These are phyloP conservation scores for Anhinga anhinga DNA, from an alignment of 2,113 vertebrate species.

Conservation along the genomic window DNA sequence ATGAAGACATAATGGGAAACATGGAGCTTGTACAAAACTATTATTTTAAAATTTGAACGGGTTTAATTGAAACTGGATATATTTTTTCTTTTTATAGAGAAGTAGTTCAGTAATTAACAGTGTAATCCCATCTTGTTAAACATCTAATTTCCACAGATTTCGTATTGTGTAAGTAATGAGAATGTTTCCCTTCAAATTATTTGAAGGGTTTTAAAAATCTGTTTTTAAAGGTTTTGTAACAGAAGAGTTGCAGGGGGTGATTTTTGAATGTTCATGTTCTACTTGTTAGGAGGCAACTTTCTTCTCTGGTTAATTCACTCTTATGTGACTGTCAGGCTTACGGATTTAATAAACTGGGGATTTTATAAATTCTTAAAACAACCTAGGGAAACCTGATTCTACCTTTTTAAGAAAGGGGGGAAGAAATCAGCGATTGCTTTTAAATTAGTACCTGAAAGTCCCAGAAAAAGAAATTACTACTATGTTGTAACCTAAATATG, in stretches of 20 bases:
- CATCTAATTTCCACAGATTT: constrained; percentile 60
- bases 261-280: neutral
- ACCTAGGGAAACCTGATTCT: constrained; percentile 8
- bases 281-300: constrained; percentile 37
- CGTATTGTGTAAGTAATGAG: constrained; percentile 7
- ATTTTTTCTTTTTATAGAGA: constrained; percentile 71
- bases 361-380: constrained; percentile 34
- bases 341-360: constrained; percentile 17
- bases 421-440: constrained; percentile 38
- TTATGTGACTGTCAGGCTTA: constrained; percentile 14
- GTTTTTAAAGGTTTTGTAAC: constrained; percentile 40
- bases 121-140: constrained; percentile 60
- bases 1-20: constrained; percentile 72
- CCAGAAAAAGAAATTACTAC: neutral
- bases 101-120: constrained; percentile 64
- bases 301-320: constrained; percentile 31
- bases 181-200: constrained; percentile 37
- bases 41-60: constrained; percentile 69
- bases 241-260: constrained; percentile 13
- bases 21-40: constrained; percentile 59
- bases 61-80: constrained; percentile 74
- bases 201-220: constrained; percentile 42
- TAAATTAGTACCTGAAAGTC: neutral
- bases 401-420: neutral
- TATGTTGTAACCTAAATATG: neutral